Evolutionary conservation across 2,797 vertebrate species (phyloP).

Genomic region (Artibeus lituratus): DNA sequence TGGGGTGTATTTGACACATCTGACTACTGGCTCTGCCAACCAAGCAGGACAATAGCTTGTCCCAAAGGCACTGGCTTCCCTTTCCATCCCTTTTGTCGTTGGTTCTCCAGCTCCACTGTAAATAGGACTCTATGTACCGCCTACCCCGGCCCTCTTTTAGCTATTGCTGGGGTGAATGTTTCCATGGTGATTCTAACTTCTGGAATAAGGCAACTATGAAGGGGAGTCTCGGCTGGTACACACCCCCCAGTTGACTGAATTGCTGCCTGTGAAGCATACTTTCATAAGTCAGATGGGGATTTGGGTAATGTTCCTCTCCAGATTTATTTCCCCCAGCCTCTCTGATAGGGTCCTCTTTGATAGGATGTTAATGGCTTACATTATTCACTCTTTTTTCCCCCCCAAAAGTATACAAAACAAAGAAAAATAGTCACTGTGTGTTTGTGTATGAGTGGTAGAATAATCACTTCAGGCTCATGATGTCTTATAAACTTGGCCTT

Average conservation of each 20-base stretch:
- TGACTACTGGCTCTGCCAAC: neutral
- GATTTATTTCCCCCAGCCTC: neutral
- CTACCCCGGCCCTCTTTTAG: conserved; percentile 9
- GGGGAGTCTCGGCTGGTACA: neutral
- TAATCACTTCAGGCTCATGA: neutral
- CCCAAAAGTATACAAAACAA: neutral
- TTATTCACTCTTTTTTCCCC: neutral
- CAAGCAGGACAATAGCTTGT: neutral
- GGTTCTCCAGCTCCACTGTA: neutral
- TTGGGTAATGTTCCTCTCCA: neutral
- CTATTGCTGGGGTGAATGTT: conserved; percentile 24
- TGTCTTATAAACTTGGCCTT: neutral
- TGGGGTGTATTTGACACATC: neutral
- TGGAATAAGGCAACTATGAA: conserved; percentile 1
- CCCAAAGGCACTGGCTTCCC: neutral
- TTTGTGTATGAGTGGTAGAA: neutral
- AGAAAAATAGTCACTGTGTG: neutral
- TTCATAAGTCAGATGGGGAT: neutral
- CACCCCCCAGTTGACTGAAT: neutral
- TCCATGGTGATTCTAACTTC: conserved; percentile 47
- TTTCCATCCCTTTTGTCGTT: neutral
- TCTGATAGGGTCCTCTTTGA: neutral
- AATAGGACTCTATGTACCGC: neutral
- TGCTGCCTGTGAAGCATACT: neutral
- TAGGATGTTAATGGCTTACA: neutral